A percentile compares a stretch with the other conserved stretches of the same genome.
phyloP scores from a whole-genome alignment of 2,888 invertebrate genomes.

The Brachylomia viminalis region DNA sequence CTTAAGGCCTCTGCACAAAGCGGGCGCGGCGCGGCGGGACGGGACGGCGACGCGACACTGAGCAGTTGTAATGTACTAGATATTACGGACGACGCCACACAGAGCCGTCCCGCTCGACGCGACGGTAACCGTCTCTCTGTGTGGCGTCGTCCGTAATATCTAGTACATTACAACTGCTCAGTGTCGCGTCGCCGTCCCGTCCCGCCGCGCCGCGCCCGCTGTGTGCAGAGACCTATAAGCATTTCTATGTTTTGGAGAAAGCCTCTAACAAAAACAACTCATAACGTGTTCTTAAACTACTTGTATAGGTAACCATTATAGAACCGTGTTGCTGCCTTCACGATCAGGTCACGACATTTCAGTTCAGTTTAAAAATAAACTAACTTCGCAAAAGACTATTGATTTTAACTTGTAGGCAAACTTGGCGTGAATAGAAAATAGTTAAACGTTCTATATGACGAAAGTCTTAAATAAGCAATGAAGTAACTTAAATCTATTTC shows the following conservation, averaged over 20 bases:
- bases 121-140: too few relatives aligned
- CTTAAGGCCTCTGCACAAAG: too few relatives aligned
- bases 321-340: constrained; percentile 4
- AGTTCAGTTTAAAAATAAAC: constrained; percentile 46
- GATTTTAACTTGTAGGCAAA: constrained; percentile 34
- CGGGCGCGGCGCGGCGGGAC: too few relatives aligned
- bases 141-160: too few relatives aligned
- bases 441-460: constrained; percentile 8
- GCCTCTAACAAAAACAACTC: constrained; percentile 9
- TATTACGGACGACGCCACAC: too few relatives aligned
- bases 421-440: constrained; percentile 33
- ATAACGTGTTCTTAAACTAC: constrained; percentile 18
- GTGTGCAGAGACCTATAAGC: too few relatives aligned
- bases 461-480: constrained; percentile 28
- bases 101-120: too few relatives aligned
- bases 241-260: constrained; percentile 2
- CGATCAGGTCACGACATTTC: constrained; percentile 30
- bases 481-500: constrained; percentile 40
- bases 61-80: too few relatives aligned
- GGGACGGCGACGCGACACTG: too few relatives aligned
- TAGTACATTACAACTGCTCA: too few relatives aligned
- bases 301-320: constrained; percentile 31
- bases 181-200: too few relatives aligned
- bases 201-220: too few relatives aligned
- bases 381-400: constrained; percentile 44